Conservation (phyloP, 2,888 invertebrate genomes). For the Amphiduros pacificus region DNA sequence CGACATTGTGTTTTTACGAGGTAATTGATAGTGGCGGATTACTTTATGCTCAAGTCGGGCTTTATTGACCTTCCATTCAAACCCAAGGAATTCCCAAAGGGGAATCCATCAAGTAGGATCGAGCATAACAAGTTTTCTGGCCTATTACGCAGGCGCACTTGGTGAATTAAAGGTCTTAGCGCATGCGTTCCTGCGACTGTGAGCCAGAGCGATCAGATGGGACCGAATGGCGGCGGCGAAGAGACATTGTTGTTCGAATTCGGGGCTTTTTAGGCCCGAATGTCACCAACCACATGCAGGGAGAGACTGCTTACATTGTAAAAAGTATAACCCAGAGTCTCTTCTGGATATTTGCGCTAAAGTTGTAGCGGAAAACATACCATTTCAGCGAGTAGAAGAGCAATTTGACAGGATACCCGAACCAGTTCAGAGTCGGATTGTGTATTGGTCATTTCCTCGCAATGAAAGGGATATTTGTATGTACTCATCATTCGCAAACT, state of each 20-base stretch:
- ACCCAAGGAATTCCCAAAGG: constrained; percentile 19
- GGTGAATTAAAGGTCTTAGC: constrained; percentile 23
- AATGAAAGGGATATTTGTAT: constrained; percentile 86
- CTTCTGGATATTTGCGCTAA: constrained; percentile 81
- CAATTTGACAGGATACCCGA: constrained; percentile 85
- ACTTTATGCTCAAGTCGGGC: constrained; percentile 10
- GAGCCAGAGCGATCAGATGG: constrained; percentile 13
- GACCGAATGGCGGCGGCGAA: constrained; percentile 30
- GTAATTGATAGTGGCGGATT: constrained; percentile 9
- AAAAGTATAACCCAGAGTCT: constrained; percentile 66
- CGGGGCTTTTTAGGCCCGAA: constrained; percentile 25
- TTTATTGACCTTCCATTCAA: constrained; percentile 18
- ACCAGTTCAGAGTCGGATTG: constrained; percentile 83
- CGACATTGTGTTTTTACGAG: constrained; percentile 1
- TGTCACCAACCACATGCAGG: constrained; percentile 13
- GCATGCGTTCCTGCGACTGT: constrained; percentile 20
- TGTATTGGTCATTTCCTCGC: constrained; percentile 86
- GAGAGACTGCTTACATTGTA: constrained; percentile 9
- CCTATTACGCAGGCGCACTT: constrained; percentile 26
- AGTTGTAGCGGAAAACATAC: constrained; percentile 81
- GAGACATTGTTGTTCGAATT: constrained; percentile 24
- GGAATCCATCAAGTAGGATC: constrained; percentile 10
- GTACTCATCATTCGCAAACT: constrained; percentile 77
- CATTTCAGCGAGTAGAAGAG: constrained; percentile 84
- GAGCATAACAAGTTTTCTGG: constrained; percentile 3